Conservation (phyloP, 2,797 vertebrate genomes). For the Eulemur albifrons region DNA sequence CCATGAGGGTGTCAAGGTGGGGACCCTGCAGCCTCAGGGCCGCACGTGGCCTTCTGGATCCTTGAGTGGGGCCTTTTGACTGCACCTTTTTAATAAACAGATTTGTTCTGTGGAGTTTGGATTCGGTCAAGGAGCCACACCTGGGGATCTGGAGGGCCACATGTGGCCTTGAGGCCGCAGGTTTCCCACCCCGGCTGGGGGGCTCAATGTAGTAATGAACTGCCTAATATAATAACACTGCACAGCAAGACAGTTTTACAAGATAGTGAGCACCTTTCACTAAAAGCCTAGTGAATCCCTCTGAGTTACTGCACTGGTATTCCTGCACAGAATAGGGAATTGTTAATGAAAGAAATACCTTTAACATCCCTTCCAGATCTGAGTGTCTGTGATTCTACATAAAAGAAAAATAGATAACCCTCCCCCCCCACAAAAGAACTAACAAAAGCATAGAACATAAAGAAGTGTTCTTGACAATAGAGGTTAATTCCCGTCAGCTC, state of each 20-base stretch:
- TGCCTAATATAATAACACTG: neutral
- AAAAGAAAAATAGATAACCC: neutral
- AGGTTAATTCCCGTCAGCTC: neutral
- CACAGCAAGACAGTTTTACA: neutral
- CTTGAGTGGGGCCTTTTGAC: too few species aligned
- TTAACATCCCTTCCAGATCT: neutral
- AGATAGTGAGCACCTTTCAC: neutral
- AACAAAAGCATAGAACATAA: neutral
- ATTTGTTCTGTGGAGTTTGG: too few species aligned
- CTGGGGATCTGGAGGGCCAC: too few species aligned
- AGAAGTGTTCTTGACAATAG: neutral
- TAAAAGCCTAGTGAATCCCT: neutral
- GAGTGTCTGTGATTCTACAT: neutral
- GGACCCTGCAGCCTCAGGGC: too few species aligned
- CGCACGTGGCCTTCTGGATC: too few species aligned
- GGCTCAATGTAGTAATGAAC: neutral
- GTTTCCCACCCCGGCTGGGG: too few species aligned
- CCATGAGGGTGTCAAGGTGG: neutral
- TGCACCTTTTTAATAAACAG: too few species aligned
- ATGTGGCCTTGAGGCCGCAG: too few species aligned
- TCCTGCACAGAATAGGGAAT: neutral
- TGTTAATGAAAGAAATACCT: neutral
- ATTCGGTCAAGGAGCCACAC: too few species aligned
- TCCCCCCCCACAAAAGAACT: neutral
- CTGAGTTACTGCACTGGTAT: neutral